phyloP scores from a whole-genome alignment of 2,888 invertebrate genomes.

The Drosophila gaucha region DNA sequence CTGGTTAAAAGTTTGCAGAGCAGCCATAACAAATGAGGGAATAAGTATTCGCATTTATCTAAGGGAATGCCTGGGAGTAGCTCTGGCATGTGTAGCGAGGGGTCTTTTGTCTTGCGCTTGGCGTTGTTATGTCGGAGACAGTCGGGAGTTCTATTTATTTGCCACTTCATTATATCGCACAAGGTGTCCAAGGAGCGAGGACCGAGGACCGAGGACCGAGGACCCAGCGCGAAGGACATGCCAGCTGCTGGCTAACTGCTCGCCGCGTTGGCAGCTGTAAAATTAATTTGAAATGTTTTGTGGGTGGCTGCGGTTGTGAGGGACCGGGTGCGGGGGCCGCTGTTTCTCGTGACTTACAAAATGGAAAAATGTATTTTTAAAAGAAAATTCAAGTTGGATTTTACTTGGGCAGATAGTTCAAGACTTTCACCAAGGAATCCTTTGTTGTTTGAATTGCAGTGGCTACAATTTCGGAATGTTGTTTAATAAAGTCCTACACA shows the following conservation, averaged over 20 bases:
- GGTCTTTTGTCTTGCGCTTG: slow-evolving; percentile 30
- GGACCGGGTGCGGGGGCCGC: slow-evolving; percentile 1
- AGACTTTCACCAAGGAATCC: background rate
- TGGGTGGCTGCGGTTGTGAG: slow-evolving; percentile 13
- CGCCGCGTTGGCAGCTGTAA: slow-evolving; percentile 63
- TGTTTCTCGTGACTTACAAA: slow-evolving; percentile 11
- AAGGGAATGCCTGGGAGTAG: slow-evolving; percentile 32
- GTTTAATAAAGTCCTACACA: background rate
- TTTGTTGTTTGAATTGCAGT: background rate
- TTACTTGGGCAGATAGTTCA: background rate
- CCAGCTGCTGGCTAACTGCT: slow-evolving; percentile 46
- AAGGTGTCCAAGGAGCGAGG: slow-evolving; percentile 34
- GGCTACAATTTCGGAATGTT: background rate
- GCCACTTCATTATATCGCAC: slow-evolving; percentile 71
- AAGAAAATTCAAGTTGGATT: slow-evolving; percentile 37
- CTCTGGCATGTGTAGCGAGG: slow-evolving; percentile 15
- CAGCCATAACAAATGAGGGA: slow-evolving; percentile 57
- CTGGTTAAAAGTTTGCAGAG: slow-evolving; percentile 21
- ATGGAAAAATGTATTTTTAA: slow-evolving; percentile 35
- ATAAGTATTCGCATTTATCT: slow-evolving; percentile 66
- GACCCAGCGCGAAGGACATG: slow-evolving; percentile 25
- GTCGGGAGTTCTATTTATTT: slow-evolving; percentile 67
- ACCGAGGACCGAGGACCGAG: background rate
- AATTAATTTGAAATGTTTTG: slow-evolving; percentile 73
- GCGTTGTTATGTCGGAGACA: slow-evolving; percentile 33